These are phyloP conservation scores for Temnopleurus reevesii DNA, from an alignment of 53 echinoderm and acorn worm species.

Conservation along the genomic window DNA sequence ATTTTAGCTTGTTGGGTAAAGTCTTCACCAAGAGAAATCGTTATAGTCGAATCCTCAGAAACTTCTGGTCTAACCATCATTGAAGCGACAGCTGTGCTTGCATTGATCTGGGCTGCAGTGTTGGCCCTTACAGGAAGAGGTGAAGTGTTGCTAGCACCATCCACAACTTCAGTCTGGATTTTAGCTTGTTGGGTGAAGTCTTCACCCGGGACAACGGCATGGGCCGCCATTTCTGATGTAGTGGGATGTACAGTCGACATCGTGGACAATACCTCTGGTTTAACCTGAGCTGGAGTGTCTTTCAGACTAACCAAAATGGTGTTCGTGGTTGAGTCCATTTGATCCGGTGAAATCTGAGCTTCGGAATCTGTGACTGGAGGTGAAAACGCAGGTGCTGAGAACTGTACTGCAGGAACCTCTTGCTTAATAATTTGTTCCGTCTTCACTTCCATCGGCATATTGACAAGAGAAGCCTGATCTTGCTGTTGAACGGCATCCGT, in stretches of 20 bases:
- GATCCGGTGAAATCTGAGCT: background rate
- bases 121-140: slow-evolving; percentile 14
- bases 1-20: slow-evolving; percentile 10
- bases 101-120: background rate
- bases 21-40: background rate
- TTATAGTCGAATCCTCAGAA: background rate
- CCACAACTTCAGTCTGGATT: background rate
- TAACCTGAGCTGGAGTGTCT: slow-evolving; percentile 18
- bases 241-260: background rate
- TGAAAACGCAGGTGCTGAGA: slow-evolving; percentile 19
- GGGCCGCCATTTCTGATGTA: background rate
- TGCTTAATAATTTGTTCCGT: slow-evolving; percentile 28
- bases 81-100: background rate
- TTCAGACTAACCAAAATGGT: background rate
- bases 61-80: slow-evolving; percentile 15
- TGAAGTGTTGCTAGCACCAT: slow-evolving; percentile 34
- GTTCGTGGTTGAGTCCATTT: background rate
- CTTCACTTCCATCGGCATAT: background rate
- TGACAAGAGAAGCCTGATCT: background rate
- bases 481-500: background rate
- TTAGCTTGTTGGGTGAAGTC: slow-evolving; percentile 11
- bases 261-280: background rate
- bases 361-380: background rate
- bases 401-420: slow-evolving; percentile 21
- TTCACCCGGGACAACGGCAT: background rate